phyloP scores from a whole-genome alignment of 2,113 vertebrate genomes.

The Osmerus eperlanus region DNA sequence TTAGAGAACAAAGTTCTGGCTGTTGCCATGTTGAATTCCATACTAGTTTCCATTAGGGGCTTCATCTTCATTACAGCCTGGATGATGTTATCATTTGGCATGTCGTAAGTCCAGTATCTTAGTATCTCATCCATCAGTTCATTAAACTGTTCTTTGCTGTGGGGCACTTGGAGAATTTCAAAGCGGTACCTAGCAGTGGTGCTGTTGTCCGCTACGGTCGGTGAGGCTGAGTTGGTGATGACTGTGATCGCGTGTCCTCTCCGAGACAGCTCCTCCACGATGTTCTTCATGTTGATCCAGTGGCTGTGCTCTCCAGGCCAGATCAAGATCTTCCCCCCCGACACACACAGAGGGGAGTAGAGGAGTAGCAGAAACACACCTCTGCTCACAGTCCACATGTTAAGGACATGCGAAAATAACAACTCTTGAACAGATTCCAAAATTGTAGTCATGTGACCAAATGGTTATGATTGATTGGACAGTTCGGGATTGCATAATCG shows the following conservation, averaged over 20 bases:
- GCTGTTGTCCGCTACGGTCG: constrained; percentile 12
- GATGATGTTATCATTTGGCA: constrained; percentile 30
- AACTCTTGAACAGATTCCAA: too few relatives aligned
- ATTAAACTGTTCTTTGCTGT: constrained; percentile 17
- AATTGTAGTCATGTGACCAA: too few relatives aligned
- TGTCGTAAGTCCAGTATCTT: constrained; percentile 37
- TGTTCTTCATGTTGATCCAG: constrained; percentile 56
- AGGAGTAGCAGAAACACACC: background rate
- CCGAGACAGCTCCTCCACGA: constrained; percentile 45
- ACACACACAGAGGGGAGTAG: background rate
- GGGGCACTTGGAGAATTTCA: constrained; percentile 32
- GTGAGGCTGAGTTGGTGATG: constrained; percentile 6
- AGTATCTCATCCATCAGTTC: constrained; percentile 29
- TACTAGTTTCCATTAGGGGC: constrained; percentile 21
- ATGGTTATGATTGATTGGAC: too few relatives aligned
- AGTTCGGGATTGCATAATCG: too few relatives aligned
- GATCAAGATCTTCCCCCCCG: constrained; percentile 50
- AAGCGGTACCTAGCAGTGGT: constrained; percentile 7
- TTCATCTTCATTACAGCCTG: constrained; percentile 25
- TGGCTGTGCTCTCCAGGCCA: constrained; percentile 66
- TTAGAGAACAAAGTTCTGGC: constrained; percentile 61
- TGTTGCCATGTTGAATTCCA: constrained; percentile 50
- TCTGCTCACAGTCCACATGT: background rate
- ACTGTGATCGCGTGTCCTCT: constrained; percentile 58
- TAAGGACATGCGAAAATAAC: background rate